Evolutionary conservation across 2,888 invertebrate genomes (phyloP), one percentile per base, ranked within the genome.

Genomic region (Dicroscelio sp.): DNA sequence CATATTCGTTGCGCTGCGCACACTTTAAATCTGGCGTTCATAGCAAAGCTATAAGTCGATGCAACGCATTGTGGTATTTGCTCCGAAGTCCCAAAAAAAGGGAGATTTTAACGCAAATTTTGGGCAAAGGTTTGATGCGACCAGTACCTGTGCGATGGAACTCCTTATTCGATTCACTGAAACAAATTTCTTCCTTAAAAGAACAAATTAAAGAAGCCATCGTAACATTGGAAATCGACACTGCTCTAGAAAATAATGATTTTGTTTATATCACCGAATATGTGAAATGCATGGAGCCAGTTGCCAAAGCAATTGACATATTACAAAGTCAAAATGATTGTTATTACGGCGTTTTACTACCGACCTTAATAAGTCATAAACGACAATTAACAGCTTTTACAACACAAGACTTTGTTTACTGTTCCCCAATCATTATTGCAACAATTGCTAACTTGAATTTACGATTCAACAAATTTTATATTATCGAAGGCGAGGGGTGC

Each of bases 181-280:
- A 67, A 52, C 65, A 79, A 52, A 79, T 79, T 23, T 31, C 1
- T 67, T 14, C 23, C 2, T 6, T 52, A 23, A 65, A 67, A 33
- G 52, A 65, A 5, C 33, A 65, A 33, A 65, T 79, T 52, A 8
- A 25, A 23, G 1, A 52, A 2, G 75, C 55, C 4, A 17, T 55
- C 25, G n/a, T 10, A 2, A 33, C 4, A 3, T 25, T 52, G 8
- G 17, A 48, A 31, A 23, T 67, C 1, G 25, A 79, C 8, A 8
- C 48, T 17, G 33, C 65, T 5, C 17, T 79, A 12, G 1, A 23
- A 35, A 43, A 78, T 30, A 20, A 1, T 33, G 78, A 86, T 35
- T 86, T 86, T 52, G 52, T 38, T 5, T 86, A 78, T n/a, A 63
- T 85, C 5, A n/a, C 63, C 20, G 86, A 86, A 58, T 86, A 78